A percentile compares a stretch with the other conserved stretches of the same genome.
Conservation (phyloP, 2,113 vertebrate species). For the Toxotes chatareus region DNA sequence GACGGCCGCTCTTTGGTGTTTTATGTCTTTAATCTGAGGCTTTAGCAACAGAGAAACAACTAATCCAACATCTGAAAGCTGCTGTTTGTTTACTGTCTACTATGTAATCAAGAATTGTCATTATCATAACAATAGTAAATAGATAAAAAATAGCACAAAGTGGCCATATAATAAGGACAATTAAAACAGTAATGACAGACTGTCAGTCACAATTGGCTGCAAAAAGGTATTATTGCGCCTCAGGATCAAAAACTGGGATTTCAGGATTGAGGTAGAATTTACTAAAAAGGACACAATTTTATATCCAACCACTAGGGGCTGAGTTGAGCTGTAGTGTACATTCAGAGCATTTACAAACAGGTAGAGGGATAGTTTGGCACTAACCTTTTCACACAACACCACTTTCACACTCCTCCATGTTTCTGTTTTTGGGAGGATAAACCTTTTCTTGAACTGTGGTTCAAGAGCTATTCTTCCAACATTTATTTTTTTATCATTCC, state of each 20-base stretch:
- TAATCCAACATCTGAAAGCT: slow-evolving; percentile 74
- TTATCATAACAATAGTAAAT: slow-evolving; percentile 65
- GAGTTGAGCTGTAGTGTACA: slow-evolving; percentile 53
- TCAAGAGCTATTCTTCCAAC: slow-evolving; percentile 10
- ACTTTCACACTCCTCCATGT: background rate
- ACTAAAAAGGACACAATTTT: background rate
- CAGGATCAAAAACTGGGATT: slow-evolving; percentile 42
- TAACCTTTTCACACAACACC: slow-evolving; percentile 1
- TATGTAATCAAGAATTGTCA: slow-evolving; percentile 60
- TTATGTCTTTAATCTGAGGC: slow-evolving; percentile 64
- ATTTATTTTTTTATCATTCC: slow-evolving; percentile 10
- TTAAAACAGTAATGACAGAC: slow-evolving; percentile 53
- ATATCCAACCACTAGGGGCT: slow-evolving; percentile 75
- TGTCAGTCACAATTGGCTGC: slow-evolving; percentile 31
- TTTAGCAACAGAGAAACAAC: slow-evolving; percentile 57
- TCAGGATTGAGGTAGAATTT: slow-evolving; percentile 22
- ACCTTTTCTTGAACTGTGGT: background rate
- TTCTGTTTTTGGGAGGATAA: slow-evolving; percentile 9
- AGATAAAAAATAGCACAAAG: slow-evolving; percentile 62
- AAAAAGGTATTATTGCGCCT: slow-evolving; percentile 16
- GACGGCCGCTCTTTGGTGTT: slow-evolving; percentile 52
- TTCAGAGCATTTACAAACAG: slow-evolving; percentile 17
- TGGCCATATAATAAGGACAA: slow-evolving; percentile 52
- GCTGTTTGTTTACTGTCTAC: slow-evolving; percentile 70
- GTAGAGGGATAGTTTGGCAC: slow-evolving; percentile 26